Conservation (phyloP, 2,113 vertebrate species). For the Lontra canadensis region DNA sequence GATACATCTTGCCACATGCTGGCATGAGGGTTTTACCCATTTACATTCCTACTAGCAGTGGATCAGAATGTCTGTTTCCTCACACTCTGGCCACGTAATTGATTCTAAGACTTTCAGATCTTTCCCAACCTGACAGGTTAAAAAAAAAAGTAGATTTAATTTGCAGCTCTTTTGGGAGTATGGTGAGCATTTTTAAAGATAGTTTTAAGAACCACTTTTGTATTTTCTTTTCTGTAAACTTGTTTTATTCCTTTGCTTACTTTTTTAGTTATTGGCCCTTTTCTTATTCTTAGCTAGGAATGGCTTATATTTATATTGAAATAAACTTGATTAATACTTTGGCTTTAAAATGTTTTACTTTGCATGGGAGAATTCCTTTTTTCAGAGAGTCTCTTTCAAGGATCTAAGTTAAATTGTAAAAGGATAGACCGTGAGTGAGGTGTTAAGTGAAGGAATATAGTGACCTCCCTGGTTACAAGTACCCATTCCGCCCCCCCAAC, state of each 20-base stretch:
- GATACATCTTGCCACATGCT: not conserved
- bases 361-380: not conserved
- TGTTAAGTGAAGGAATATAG: not conserved
- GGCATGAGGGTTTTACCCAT: not conserved
- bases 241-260: not conserved
- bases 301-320: not conserved
- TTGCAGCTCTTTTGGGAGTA: not conserved
- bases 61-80: not conserved
- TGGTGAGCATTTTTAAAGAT: not conserved
- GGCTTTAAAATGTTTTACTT: not conserved
- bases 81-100: not conserved
- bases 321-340: not conserved
- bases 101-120: not conserved
- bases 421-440: not conserved
- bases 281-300: not conserved
- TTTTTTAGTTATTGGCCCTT: not conserved
- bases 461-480: not conserved
- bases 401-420: slow-evolving; percentile 13
- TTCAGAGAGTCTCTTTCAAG: not conserved
- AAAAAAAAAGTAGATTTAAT: not conserved
- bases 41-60: not conserved
- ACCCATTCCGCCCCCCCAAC: not conserved
- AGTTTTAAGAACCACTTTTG: not conserved
- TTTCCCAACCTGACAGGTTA: not conserved
- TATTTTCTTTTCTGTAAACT: not conserved